Base-by-base conservation (phyloP, 2,113 vertebrate species). In the Pipa parva region DNA sequence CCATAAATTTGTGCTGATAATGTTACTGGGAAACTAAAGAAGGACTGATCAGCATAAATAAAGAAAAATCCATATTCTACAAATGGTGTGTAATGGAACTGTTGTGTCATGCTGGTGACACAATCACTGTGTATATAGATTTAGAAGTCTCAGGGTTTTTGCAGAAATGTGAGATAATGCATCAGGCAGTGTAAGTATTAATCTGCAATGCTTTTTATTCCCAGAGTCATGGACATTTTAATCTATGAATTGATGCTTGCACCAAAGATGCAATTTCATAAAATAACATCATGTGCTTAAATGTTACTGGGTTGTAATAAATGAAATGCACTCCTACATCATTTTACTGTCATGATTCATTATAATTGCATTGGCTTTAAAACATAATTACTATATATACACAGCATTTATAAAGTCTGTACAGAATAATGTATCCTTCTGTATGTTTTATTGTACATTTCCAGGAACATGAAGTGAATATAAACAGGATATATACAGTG, bases 131-230 rank as follows among this genome's bases (percentile, higher is more conserved):
- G 39, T 42, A 20, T 26, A 26, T 59, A 59, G 45, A 28, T 58
- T 52, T 48, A 66, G 10, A 59, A 17, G 26, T 36, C 66, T 70
- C 66, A 70, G 66, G 58, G 57, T 26, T 61, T n/a, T 54, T 54
- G 46, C 28, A 50, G 46, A 31, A 70, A 36, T 28, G 58, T 61
- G 49, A 60, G 24, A 29, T 51, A 22, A 36, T 18, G 31, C 20
- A 60, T 28, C 15, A 21, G 27, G 31, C 56, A 68, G 24, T 58
- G 31, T 45, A 65, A 65, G 52, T 59, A 59, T n/a, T 21, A 59
- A 45, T 25, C 12, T 59, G 58, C 57, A 59, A 18, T 48, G 22
- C 45, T 42, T 9, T 2, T 42, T 42, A 45, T 18, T 42, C 24
- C n/a, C n/a, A n/a, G 22, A 3, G 39, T n/a, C 59, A 61, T 61